These are phyloP conservation scores for Elachura formosa DNA, from an alignment of 2,113 vertebrate species.

Conservation along the genomic window DNA sequence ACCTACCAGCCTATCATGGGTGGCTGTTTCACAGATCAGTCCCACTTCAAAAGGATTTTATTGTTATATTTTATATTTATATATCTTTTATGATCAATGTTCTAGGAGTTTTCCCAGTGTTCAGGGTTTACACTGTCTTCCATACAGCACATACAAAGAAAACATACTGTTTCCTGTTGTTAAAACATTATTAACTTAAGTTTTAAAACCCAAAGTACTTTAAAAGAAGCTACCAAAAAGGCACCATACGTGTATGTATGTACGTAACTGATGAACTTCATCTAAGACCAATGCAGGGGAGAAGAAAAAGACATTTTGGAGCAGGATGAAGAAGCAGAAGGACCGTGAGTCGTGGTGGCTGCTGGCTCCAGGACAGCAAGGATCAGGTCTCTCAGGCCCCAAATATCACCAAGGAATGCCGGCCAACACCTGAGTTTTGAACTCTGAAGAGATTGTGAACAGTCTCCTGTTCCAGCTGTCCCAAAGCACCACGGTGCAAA, in stretches of 20 bases:
- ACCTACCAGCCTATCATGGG: not conserved
- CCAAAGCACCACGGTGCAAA: not conserved
- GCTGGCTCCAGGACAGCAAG: not conserved
- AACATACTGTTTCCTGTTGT: not conserved
- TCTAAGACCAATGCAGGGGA: not conserved
- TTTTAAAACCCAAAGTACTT: not conserved
- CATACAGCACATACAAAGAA: not conserved
- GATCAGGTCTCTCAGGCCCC: not conserved
- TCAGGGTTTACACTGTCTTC: not conserved
- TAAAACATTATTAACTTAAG: not conserved
- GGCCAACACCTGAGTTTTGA: not conserved
- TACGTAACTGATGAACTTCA: not conserved
- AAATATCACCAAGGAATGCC: not conserved
- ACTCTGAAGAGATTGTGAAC: not conserved
- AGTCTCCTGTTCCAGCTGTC: not conserved
- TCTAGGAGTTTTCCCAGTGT: not conserved
- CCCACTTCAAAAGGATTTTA: not conserved
- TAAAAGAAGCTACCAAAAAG: constrained; percentile 17
- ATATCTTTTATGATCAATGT: not conserved
- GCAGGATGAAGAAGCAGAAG: not conserved
- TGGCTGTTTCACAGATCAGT: not conserved
- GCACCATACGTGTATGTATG: not conserved
- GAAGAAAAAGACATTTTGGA: not conserved
- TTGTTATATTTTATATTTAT: not conserved
- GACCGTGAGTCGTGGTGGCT: not conserved